Percentiles rank a stretch among this genome's conserved stretches.
Evolutionary conservation across 2,797 vertebrate species (phyloP).

Genomic region (Acanthurus tractus): DNA sequence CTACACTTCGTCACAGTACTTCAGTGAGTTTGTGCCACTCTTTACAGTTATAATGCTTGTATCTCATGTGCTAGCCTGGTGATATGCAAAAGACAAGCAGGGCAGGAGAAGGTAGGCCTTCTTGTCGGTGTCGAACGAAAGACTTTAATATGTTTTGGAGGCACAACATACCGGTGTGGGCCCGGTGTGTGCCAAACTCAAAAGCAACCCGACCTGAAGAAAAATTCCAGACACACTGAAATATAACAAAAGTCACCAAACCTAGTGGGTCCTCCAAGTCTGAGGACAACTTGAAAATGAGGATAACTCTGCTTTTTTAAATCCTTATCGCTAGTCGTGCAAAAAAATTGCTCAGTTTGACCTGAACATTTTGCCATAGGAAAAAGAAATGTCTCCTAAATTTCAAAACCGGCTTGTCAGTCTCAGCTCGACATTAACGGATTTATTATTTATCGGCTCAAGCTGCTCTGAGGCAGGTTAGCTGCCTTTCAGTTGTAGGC

Average conservation of each 20-base stretch:
- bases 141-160: not conserved
- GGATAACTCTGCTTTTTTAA: too few species aligned
- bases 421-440: not conserved
- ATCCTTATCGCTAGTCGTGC: too few species aligned
- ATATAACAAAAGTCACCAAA: too few species aligned
- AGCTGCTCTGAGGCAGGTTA: slow-evolving; percentile 32
- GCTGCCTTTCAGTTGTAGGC: slow-evolving; percentile 8
- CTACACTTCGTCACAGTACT: slow-evolving; percentile 9
- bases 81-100: not conserved
- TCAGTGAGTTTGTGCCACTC: not conserved
- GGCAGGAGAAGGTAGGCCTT: not conserved
- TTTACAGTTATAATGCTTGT: not conserved
- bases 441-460: slow-evolving; percentile 3
- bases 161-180: too few species aligned
- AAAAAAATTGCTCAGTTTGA: not conserved
- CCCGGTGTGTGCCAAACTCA: not conserved
- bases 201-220: not conserved
- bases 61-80: not conserved
- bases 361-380: not conserved
- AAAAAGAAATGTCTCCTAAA: not conserved
- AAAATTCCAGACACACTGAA: too few species aligned
- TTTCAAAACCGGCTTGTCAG: not conserved
- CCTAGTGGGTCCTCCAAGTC: too few species aligned
- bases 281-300: too few species aligned
- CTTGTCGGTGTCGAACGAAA: not conserved